Base-by-base conservation (phyloP, 2,888 invertebrate genomes). In the Tetragonula carbonaria region DNA sequence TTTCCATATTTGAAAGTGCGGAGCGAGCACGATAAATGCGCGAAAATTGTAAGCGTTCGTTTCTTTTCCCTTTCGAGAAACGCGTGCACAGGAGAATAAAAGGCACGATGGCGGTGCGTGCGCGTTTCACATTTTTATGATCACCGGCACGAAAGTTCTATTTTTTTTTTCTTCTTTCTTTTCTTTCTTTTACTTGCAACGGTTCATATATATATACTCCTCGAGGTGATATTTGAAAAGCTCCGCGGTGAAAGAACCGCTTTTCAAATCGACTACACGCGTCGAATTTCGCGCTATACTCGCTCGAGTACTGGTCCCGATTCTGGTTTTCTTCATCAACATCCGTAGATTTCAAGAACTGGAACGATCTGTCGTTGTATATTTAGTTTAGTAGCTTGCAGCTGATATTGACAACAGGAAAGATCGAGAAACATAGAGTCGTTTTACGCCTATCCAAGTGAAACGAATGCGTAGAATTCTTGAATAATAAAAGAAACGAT, bases 111-210 rank as follows among this genome's bases (percentile, higher is more conserved):
- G 21, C 53, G 74, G 70, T 23, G 65, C 38, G 38, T 6, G 45
- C 8, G 45, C 84, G 68, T 84, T 84, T 84, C 84, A 78, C 78
- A 74, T 74, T 84, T 85, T 78, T 85, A 74, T 78, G 66, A 67
- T 55, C 23, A 55, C 21, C 71, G 68, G 28, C 70, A 78, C 66
- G 74, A 85, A 70, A 85, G 85, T 45, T 11, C 45, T 45, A 0
- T 11, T 45, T 8, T 45, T 45, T 45, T 45, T 45, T 2, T 11
- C 3, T 33, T 33, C 33, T 33, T 8, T 8, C 45, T 1, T 11
- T 8, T 8, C 45, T 8, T 45, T 80, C 76, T 65, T 80, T 80
- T 74, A 84, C 84, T 75, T 53, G 59, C 84, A 50, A 57, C 84
- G 67, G 70, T 21, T 73, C 78, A n/a, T 75, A 66, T 63, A n/a